Percentiles rank a stretch among this genome's conserved stretches.
Evolutionary conservation across 92 coral and sea anemone genomes (phyloP).

Genomic region (Phymanthus crucifer): DNA sequence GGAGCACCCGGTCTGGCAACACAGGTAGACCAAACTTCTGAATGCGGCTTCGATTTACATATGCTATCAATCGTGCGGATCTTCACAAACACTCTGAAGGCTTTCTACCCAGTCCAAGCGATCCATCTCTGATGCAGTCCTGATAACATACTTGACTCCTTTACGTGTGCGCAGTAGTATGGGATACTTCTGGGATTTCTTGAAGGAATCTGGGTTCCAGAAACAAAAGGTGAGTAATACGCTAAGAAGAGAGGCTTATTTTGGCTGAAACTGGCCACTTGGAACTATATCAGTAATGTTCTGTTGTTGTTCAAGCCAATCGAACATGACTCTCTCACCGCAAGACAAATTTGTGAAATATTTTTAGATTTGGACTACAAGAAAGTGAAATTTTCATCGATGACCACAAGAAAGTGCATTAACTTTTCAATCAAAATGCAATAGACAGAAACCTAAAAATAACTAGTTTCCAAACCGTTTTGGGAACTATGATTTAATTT

Average conservation of each 20-base stretch:
- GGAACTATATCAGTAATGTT: too few species aligned
- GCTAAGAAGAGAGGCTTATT: background rate
- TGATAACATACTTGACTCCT: conserved; percentile 81
- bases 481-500: too few species aligned
- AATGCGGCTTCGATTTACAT: background rate
- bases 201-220: conserved; percentile 3
- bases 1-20: background rate
- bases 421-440: too few species aligned
- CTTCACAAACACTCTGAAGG: conserved; percentile 63
- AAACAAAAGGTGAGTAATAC: background rate
- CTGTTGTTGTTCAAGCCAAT: too few species aligned
- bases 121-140: conserved; percentile 88
- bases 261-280: too few species aligned
- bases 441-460: too few species aligned
- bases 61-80: conserved; percentile 11
- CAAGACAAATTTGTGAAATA: too few species aligned
- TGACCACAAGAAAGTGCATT: too few species aligned
- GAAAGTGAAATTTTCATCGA: too few species aligned
- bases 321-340: too few species aligned
- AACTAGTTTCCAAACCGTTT: too few species aligned
- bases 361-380: too few species aligned
- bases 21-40: background rate
- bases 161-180: conserved; percentile 83
- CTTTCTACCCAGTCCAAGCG: conserved; percentile 81
- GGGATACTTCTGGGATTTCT: conserved; percentile 53